phyloP scores from a whole-genome alignment of 2,113 vertebrate species.

The Mesitornis unicolor region DNA sequence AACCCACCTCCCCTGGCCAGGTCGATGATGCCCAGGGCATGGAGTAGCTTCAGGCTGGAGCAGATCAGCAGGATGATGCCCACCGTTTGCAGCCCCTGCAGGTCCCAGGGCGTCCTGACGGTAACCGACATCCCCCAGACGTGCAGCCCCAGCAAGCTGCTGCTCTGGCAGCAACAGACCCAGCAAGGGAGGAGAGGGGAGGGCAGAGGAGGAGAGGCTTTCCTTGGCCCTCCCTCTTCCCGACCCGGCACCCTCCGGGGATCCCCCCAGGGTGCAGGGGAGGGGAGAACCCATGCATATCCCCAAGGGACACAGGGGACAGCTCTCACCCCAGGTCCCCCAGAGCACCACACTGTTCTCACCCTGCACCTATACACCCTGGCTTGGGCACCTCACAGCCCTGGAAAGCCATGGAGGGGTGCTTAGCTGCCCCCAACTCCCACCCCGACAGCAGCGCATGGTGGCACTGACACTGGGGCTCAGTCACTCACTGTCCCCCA shows the following conservation, averaged over 20 bases:
- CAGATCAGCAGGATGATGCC: conserved; percentile 45
- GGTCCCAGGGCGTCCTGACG: neutral
- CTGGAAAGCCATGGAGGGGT: fast-evolving
- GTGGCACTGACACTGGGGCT: neutral
- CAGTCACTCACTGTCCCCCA: neutral
- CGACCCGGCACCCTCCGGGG: neutral
- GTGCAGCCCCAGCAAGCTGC: neutral
- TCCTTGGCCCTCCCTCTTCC: conserved; percentile 10
- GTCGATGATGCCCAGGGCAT: conserved; percentile 19
- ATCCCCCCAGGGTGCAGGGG: neutral
- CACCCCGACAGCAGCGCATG: fast-evolving
- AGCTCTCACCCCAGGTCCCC: neutral
- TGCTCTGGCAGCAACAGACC: neutral
- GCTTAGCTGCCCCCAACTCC: neutral
- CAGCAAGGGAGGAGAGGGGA: neutral
- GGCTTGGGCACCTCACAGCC: neutral
- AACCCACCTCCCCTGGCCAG: neutral
- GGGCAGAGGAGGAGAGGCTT: conserved; percentile 24
- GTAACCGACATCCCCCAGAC: neutral
- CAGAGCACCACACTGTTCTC: neutral
- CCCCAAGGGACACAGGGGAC: neutral
- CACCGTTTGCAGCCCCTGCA: conserved; percentile 13
- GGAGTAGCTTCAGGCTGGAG: conserved; percentile 40
- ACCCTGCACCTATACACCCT: neutral
- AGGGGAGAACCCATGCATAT: neutral